Base-by-base conservation (phyloP, 2,797 vertebrate genomes). In the Sebastes elongatus region DNA sequence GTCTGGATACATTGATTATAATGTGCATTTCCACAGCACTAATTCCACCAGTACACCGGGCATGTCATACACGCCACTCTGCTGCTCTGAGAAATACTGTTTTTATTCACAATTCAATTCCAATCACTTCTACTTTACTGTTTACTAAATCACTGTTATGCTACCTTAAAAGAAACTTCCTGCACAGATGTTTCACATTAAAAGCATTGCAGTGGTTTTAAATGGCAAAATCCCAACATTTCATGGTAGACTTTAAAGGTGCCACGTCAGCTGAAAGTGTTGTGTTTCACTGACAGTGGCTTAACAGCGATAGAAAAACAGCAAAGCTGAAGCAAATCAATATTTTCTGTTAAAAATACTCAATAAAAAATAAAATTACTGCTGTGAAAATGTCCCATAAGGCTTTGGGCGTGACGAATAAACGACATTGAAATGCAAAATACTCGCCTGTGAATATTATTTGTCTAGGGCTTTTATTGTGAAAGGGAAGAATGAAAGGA, bases 361-460 rank as follows among this genome's bases (percentile, higher is more conserved):
- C 25, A 56, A 56, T 18, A 35, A 0, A n/a, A 57, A 25, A 52
- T 53, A 27, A 2, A 56, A 38, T n/a, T 25, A 7, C 1, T 64
- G 57, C 13, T 10, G 2, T 57, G 46, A 57, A 25, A 56, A 32
- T 71, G 7, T 46, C 2, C 8, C 38, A 5, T 4, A 16, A 46
- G 16, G 42, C 16, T 2, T 46, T 46, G 16, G 14, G 14, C 1
- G 13, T 16, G 14, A 42, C 2, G 0, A 46, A 46, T 46, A 46
- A 46, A 46, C 2, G 42, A 46, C 42, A 46, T 0, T 1, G 6
- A 18, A 46, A 46, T 46, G 1, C 0, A 0, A 18, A 46, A 46
- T 46, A 46, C 42, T 42, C 42, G 42, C 16, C 0, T 0, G 42
- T 46, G 14, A 3, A 46, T 3, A 46, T 46, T 46, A 46, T 46